Percentiles rank a stretch among this genome's conserved stretches.
phyloP scores from a whole-genome alignment of 1,140 invertebrate genomes.

The Aphelinus atriplicis region DNA sequence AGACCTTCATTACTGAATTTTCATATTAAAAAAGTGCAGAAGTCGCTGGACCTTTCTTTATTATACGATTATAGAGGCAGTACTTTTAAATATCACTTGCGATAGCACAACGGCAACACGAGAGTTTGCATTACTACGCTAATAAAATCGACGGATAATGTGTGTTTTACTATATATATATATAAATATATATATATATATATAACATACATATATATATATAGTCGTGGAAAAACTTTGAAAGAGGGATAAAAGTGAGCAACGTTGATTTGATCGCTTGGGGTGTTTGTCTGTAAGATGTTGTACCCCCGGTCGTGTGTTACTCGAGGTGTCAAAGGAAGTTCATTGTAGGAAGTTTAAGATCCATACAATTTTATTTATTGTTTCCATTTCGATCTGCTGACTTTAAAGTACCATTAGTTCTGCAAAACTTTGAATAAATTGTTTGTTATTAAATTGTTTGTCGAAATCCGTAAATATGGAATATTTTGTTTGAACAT shows the following conservation, averaged over 20 bases:
- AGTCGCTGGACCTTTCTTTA: conserved; percentile 22
- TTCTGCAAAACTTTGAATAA: too few species aligned
- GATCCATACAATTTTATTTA: too few species aligned
- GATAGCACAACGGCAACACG: conserved; percentile 15
- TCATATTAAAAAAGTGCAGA: conserved; percentile 28
- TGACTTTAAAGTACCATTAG: too few species aligned
- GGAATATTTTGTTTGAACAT: too few species aligned
- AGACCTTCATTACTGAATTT: conserved; percentile 25
- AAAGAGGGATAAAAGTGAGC: conserved; percentile 31
- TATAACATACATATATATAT: conserved; percentile 25
- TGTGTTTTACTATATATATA: conserved; percentile 26
- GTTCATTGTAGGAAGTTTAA: too few species aligned
- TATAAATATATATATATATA: conserved; percentile 18
- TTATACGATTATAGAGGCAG: conserved; percentile 25
- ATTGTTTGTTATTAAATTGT: too few species aligned
- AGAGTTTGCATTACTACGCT: conserved; percentile 19
- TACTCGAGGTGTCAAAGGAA: neutral
- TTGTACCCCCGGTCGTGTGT: conserved; percentile 31
- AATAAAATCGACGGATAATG: conserved; percentile 23
- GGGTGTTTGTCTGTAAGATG: conserved; percentile 28
- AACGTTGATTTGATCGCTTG: conserved; percentile 16
- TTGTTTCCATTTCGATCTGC: too few species aligned
- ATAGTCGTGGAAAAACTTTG: conserved; percentile 2
- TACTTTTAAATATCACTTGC: conserved; percentile 7
- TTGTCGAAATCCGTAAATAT: too few species aligned